Evolutionary conservation across 2,113 vertebrate genomes (phyloP), one percentile per base, ranked within the genome.

Genomic region (Lamprologus ornatipinnis): DNA sequence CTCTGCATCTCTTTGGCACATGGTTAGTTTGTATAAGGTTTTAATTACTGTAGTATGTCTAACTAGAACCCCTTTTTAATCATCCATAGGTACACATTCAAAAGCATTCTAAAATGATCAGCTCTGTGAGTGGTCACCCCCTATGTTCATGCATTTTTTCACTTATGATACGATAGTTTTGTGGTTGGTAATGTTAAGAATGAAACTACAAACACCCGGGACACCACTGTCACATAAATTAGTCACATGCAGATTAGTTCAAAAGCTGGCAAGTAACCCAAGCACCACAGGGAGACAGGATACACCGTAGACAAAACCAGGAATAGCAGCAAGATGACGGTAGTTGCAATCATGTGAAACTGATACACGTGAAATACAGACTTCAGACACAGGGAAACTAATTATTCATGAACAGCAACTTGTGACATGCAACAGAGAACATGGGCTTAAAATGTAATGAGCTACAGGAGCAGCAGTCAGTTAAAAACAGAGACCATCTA

Each of bases 331-430:
- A 70, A 35, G 78, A 86, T 85, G 81, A 75, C 42, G 13, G 54
- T 15, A 68, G 60, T 19, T 53, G 26, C 40, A 81, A 51, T 79
- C 65, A 11, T 68, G 55, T 80, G 82, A 82, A 84, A 88, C 55
- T 28, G 82, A 91, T 89, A 51, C 42, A 35, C 4, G 21, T 26
- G 8, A 70, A 82, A 81, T 82, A 68, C 11, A 9, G 65, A 79
- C 82, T 15, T 49, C 79, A 58, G 80, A 83, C 58, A 65, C 63
- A 65, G 19, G 45, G 45, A 45, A 12, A 42, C 31, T 19, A 82
- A 85, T 87, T 82, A 91, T 85, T 85, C 3, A 89, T 89, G 85
- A 87, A 42, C 8, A 17, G 58, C 80, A 53, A 31, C 86, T 49
- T 13, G 58, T 65, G 31, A 87, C 14, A 21, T 47, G 42, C 70